Percentiles rank a stretch among this genome's conserved stretches.
Evolutionary conservation across 1,140 invertebrate genomes (phyloP).

Genomic region (Mercenaria mercenaria): DNA sequence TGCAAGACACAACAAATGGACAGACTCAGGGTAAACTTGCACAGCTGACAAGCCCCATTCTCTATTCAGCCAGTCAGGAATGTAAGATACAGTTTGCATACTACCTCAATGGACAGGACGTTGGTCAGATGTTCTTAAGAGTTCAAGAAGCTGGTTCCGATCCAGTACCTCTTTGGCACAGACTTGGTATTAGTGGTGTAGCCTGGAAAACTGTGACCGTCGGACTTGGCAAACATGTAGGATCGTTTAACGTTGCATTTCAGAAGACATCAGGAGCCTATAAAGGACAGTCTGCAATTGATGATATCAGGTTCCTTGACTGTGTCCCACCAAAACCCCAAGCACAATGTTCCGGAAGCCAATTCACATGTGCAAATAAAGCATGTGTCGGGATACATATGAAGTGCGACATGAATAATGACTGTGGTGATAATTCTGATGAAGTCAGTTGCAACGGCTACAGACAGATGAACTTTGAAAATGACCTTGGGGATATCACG

Average conservation of each 20-base stretch:
- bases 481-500: conserved; percentile 66
- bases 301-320: conserved; percentile 79
- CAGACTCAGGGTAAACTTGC: conserved; percentile 64
- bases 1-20: conserved; percentile 71
- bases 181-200: conserved; percentile 10
- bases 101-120: conserved; percentile 90
- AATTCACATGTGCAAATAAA: conserved; percentile 75
- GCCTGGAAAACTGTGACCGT: conserved; percentile 70
- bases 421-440: conserved; percentile 84
- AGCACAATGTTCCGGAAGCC: conserved; percentile 44
- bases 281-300: conserved; percentile 80
- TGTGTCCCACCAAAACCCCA: conserved; percentile 75
- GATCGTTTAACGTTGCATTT: conserved; percentile 73
- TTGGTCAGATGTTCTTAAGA: conserved; percentile 70
- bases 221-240: conserved; percentile 71
- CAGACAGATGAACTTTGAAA: conserved; percentile 76
- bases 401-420: conserved; percentile 81
- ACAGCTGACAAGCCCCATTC: conserved; percentile 69
- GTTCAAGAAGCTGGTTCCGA: conserved; percentile 38
- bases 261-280: conserved; percentile 69
- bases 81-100: conserved; percentile 88
- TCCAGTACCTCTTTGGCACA: conserved; percentile 67
- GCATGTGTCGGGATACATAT: conserved; percentile 73
- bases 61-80: conserved; percentile 70
- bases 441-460: conserved; percentile 75